Evolutionary conservation across 1,140 invertebrate species (phyloP), one percentile per base, ranked within the genome.

Genomic region (Trialeurodes vaporariorum): DNA sequence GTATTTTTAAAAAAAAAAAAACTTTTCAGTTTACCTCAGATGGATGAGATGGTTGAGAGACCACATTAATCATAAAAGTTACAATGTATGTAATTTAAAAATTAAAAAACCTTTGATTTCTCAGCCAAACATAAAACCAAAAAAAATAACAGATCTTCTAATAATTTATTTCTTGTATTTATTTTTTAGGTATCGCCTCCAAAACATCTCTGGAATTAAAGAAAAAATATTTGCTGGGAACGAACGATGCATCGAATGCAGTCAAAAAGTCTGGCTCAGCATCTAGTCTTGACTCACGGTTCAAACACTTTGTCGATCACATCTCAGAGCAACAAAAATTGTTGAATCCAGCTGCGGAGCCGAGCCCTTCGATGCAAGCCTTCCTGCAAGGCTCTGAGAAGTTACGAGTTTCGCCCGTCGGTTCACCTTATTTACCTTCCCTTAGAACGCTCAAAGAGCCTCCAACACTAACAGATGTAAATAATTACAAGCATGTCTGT

Each of bases 291-390:
- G 91, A 93, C 73, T 90, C 88, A 1, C 88, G 89, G 73, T 83
- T 94, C 61, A 87, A 90, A 77, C 89, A 85, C 61, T 87, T 94
- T 70, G 85, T 91, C 49, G 90, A 88, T 26, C 89, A 87, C 66
- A 94, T 94, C 68, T 92, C 91, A 0, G 91, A 94, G 75, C 89
- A 91, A 71, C 92, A 95, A 74, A 94, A 94, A 73, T 77, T 93
- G 67, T 75, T 94, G 40, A 89, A 92, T 77, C 90, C 91, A 0
- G 88, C 91, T 0, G 81, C 87, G 0, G 84, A 87, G 69, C 86
- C 88, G 9, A 88, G 86, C 75, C 83, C 87, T 1, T 84, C 85
- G 23, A 90, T 90, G 87, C 86, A 88, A 72, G 86, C 85, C 1
- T 88, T 90, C 73, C 75, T 87, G 0, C 81, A 85, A 69, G 80